These are phyloP conservation scores for Herpailurus yagouaroundi DNA, from an alignment of 2,113 vertebrate genomes.

Conservation along the genomic window DNA sequence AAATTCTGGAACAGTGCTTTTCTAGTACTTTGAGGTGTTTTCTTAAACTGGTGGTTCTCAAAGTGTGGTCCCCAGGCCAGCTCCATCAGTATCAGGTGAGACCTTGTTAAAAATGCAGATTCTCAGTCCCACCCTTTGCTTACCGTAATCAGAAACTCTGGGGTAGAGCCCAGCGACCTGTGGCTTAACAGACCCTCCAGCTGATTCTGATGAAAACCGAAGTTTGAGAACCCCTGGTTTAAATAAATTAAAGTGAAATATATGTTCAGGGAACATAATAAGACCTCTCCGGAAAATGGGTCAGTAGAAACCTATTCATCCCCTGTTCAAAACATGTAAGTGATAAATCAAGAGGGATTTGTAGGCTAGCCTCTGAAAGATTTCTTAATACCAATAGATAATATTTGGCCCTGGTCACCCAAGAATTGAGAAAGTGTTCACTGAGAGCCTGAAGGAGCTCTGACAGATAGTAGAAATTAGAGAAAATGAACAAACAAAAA, in stretches of 20 bases:
- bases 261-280: not conserved
- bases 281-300: not conserved
- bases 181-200: not conserved
- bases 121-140: not conserved
- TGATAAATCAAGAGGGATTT: not conserved
- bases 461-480: not conserved
- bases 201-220: not conserved
- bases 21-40: not conserved
- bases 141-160: not conserved
- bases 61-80: not conserved
- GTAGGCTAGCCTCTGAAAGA: not conserved
- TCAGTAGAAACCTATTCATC: not conserved
- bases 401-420: not conserved
- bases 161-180: fast-evolving
- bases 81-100: not conserved
- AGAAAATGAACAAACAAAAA: not conserved
- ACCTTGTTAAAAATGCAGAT: not conserved
- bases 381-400: not conserved
- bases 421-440: not conserved
- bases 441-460: not conserved
- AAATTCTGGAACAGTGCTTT: not conserved
- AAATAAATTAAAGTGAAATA: not conserved
- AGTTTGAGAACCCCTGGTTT: not conserved
- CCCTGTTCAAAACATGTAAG: not conserved
- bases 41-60: not conserved